Percentiles rank a stretch among this genome's conserved stretches.
Conservation (phyloP, 2,797 vertebrate species). For the Macrochelys suwanniensis region DNA sequence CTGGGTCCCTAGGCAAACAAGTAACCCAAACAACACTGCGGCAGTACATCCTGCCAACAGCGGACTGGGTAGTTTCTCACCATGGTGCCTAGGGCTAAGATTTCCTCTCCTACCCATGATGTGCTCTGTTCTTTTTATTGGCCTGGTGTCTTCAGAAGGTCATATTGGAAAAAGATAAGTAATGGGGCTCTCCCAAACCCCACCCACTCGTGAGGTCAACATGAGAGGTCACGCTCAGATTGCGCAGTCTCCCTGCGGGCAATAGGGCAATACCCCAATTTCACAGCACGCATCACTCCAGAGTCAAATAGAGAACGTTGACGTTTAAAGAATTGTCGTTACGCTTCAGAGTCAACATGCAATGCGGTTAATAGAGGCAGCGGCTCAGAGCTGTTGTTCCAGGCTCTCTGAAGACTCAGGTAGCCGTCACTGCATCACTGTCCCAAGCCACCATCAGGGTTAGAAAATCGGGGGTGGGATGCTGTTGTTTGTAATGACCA, state of each 20-base stretch:
- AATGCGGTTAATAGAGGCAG: background rate
- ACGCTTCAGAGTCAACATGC: background rate
- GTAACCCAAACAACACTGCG: background rate
- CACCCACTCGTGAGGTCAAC: background rate
- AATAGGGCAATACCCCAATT: background rate
- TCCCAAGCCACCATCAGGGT: background rate
- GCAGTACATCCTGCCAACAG: background rate
- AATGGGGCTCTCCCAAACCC: background rate
- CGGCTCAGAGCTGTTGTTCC: background rate
- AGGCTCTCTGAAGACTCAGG: background rate
- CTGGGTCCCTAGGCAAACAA: background rate
- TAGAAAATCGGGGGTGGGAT: background rate
- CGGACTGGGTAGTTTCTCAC: background rate
- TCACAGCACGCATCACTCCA: background rate
- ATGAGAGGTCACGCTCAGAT: background rate
- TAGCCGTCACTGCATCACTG: background rate
- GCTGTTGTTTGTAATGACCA: too few relatives aligned
- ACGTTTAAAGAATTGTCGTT: background rate
- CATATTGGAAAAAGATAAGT: background rate
- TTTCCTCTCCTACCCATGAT: background rate
- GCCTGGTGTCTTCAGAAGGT: background rate
- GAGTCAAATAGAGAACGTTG: rapidly evolving
- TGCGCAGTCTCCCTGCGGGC: background rate
- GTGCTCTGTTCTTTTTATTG: background rate
- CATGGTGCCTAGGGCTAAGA: rapidly evolving